Percentiles rank a stretch among this genome's conserved stretches.
phyloP scores from a whole-genome alignment of 2,113 vertebrate genomes.

The Microcebus tavaratra region DNA sequence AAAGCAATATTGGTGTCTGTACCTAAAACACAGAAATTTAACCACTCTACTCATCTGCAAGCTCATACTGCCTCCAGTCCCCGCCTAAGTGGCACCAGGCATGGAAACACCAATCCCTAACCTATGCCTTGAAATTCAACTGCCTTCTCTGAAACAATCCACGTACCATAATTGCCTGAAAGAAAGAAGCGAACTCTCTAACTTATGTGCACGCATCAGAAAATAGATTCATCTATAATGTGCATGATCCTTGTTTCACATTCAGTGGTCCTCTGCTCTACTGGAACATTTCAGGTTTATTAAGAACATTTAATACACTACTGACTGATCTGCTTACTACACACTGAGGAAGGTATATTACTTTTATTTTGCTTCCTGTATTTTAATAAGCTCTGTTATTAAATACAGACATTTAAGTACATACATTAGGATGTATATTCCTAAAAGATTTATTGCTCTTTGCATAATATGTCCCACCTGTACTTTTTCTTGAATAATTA shows the following conservation, averaged over 20 bases:
- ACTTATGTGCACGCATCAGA: neutral
- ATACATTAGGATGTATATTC: neutral
- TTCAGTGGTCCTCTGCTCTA: neutral
- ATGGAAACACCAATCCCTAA: slow-evolving; percentile 32
- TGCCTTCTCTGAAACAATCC: neutral
- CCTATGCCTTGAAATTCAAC: neutral
- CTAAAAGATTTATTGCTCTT: slow-evolving; percentile 14
- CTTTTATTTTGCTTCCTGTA: neutral
- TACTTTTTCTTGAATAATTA: slow-evolving; percentile 49
- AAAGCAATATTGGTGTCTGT: neutral
- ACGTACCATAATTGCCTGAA: neutral
- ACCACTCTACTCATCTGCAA: neutral
- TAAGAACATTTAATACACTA: neutral
- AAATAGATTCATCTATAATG: neutral
- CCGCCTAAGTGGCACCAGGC: neutral
- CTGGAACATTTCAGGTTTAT: slow-evolving; percentile 44
- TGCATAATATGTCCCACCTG: neutral
- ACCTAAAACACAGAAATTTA: slow-evolving; percentile 36
- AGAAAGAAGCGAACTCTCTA: neutral
- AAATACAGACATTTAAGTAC: neutral
- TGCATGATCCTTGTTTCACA: slow-evolving; percentile 6
- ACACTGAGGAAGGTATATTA: neutral
- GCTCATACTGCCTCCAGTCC: rapidly evolving
- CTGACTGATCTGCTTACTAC: neutral
- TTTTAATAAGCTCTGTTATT: slow-evolving; percentile 36